Percentiles rank a stretch among this genome's conserved stretches.
Evolutionary conservation across 2,888 invertebrate genomes (phyloP).

Genomic region (Nasonia oneida): DNA sequence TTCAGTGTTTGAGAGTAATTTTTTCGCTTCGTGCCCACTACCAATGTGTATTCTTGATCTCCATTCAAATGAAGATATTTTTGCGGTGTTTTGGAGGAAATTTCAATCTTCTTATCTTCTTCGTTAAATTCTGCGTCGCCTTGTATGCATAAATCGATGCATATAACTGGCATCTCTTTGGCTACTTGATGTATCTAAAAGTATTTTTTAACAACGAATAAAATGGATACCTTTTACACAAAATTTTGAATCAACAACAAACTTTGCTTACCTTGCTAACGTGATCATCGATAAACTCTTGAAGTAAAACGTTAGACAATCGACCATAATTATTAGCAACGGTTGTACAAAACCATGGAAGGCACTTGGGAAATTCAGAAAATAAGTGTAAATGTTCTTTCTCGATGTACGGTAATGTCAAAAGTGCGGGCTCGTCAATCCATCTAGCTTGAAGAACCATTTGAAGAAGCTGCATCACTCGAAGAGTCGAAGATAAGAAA

Average conservation of each 20-base stretch:
- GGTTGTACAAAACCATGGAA: slow-evolving; percentile 83
- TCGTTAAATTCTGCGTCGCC: slow-evolving; percentile 62
- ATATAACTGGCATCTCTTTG: slow-evolving; percentile 74
- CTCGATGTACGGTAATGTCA: slow-evolving; percentile 89
- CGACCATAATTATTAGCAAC: slow-evolving; percentile 82
- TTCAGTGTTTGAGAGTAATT: slow-evolving; percentile 81
- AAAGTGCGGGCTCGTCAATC: slow-evolving; percentile 87
- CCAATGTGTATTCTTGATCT: slow-evolving; percentile 85
- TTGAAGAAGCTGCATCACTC: slow-evolving; percentile 90
- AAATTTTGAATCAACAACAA: not conserved
- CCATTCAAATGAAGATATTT: slow-evolving; percentile 67
- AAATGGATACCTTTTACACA: not conserved
- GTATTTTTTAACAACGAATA: slow-evolving; percentile 8
- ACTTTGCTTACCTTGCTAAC: slow-evolving; percentile 84
- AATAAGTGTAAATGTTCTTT: slow-evolving; percentile 84
- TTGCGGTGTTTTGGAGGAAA: slow-evolving; percentile 41
- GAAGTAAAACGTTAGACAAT: slow-evolving; percentile 82
- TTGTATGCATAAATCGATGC: slow-evolving; percentile 70
- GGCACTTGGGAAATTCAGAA: slow-evolving; percentile 69
- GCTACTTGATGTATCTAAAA: slow-evolving; percentile 74
- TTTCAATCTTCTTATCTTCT: slow-evolving; percentile 62
- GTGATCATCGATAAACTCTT: slow-evolving; percentile 85
- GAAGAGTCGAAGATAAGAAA: slow-evolving; percentile 91
- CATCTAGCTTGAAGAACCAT: slow-evolving; percentile 95
- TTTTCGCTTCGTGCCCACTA: slow-evolving; percentile 82